Evolutionary conservation across 2,113 vertebrate genomes (phyloP).

Genomic region (Regulus satrapa): DNA sequence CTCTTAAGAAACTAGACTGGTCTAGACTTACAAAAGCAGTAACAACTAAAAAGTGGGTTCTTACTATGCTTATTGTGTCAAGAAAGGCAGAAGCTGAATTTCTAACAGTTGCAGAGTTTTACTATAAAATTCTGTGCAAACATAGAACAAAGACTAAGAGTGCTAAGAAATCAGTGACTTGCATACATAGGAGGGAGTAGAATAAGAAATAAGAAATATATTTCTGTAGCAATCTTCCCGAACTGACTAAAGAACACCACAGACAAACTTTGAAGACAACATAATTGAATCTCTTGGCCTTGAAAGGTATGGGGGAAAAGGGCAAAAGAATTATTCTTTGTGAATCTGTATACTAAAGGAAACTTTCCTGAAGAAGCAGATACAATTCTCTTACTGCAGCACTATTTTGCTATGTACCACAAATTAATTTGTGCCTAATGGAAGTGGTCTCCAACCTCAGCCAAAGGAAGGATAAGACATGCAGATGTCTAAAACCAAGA

Average conservation of each 20-base stretch:
- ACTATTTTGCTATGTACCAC: not conserved
- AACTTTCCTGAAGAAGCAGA: not conserved
- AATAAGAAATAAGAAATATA: not conserved
- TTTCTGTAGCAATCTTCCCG: not conserved
- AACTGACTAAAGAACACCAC: not conserved
- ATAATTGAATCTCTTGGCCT: not conserved
- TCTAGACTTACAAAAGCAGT: not conserved
- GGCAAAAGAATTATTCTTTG: not conserved
- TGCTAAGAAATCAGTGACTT: not conserved
- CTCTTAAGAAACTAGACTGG: not conserved
- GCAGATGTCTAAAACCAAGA: not conserved
- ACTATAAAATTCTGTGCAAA: not conserved
- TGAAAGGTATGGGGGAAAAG: not conserved
- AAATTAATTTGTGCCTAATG: not conserved
- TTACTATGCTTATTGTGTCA: not conserved
- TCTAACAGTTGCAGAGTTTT: not conserved
- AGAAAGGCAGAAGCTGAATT: not conserved
- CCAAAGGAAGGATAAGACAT: not conserved
- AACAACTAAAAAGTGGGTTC: not conserved
- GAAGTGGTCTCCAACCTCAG: not conserved
- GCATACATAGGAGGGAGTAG: not conserved
- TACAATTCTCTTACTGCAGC: not conserved
- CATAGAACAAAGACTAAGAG: not conserved
- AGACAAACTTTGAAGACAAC: not conserved
- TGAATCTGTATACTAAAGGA: not conserved